Conservation (phyloP, 2,113 vertebrate species). For the Platysteira castanea region DNA sequence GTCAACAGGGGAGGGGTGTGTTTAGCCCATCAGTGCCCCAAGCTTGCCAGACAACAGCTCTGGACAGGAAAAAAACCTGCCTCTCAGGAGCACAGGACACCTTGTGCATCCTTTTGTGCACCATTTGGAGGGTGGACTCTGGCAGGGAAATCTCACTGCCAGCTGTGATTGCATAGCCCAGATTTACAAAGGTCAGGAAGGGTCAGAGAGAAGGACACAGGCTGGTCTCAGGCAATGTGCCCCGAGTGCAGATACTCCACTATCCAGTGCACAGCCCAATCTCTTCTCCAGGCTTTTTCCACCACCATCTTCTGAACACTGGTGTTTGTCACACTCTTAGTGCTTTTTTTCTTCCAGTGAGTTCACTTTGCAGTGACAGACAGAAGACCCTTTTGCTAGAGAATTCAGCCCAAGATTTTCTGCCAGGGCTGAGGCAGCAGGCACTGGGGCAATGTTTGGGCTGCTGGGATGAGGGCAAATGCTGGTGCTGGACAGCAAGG, state of each 20-base stretch:
- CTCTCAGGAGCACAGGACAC: not conserved
- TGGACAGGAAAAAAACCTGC: not conserved
- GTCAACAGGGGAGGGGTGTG: fast-evolving
- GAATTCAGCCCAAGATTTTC: not conserved
- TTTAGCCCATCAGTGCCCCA: not conserved
- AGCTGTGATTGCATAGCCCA: not conserved
- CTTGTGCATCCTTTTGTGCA: not conserved
- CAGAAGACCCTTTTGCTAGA: not conserved
- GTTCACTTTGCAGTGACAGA: not conserved
- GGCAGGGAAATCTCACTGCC: not conserved
- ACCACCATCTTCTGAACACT: not conserved
- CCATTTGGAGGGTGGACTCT: not conserved
- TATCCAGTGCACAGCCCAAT: not conserved
- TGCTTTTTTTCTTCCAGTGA: not conserved
- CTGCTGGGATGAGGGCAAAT: not conserved
- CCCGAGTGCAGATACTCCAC: not conserved
- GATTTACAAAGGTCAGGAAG: not conserved
- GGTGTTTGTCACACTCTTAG: not conserved
- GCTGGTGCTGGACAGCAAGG: not conserved
- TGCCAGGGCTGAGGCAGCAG: not conserved
- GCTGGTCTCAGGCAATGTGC: not conserved
- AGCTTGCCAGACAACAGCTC: fast-evolving
- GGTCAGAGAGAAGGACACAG: not conserved
- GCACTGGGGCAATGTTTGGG: not conserved
- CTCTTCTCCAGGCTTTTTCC: not conserved